Evolutionary conservation across 2,888 invertebrate genomes (phyloP).

Genomic region (Theodoxus fluviatilis): DNA sequence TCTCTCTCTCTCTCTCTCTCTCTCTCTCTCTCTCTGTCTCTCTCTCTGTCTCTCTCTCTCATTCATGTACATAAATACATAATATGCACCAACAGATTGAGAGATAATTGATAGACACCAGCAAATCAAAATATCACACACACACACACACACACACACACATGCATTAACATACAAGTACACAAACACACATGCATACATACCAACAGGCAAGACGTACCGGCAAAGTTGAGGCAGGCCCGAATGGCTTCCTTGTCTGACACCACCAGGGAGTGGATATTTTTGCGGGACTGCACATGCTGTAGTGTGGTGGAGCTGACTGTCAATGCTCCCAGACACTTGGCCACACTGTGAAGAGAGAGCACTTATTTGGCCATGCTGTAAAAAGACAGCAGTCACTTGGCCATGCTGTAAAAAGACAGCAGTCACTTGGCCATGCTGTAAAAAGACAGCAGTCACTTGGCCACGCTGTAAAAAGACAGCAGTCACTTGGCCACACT

Average conservation of each 20-base stretch:
- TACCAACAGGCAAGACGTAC: conserved; percentile 51
- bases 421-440: no score
- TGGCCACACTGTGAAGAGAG: no score
- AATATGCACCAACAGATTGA: background rate
- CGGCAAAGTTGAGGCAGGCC: conserved; percentile 65
- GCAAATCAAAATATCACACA: background rate
- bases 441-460: no score
- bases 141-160: background rate
- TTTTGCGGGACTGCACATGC: no score
- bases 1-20: background rate
- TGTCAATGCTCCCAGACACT: no score
- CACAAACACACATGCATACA: background rate
- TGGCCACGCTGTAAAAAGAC: no score
- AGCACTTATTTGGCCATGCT: no score
- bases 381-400: no score
- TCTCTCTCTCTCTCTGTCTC: background rate
- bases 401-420: no score
- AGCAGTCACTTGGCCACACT: no score
- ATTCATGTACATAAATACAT: conserved; percentile 5
- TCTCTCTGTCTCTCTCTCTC: background rate
- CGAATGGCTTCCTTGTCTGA: conserved; percentile 65
- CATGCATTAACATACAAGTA: background rate
- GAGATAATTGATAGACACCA: background rate
- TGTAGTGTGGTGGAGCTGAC: no score
- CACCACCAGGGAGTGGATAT: conserved; percentile 66